Evolutionary conservation across 2,888 invertebrate species (phyloP), one percentile per base, ranked within the genome.

Genomic region (Lottia gigantea): DNA sequence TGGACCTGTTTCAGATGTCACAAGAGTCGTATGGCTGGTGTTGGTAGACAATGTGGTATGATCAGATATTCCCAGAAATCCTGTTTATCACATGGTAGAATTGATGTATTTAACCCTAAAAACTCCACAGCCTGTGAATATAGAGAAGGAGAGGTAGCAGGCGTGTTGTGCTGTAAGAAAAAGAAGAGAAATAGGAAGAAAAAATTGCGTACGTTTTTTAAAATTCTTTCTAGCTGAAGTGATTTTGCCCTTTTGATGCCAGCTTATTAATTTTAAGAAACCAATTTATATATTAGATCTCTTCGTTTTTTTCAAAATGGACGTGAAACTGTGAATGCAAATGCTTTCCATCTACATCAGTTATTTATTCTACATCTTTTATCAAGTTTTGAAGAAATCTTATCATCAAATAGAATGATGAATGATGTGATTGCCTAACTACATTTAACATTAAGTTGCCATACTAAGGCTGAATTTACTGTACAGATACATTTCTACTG

Each of bases 141-240:
- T 75, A 76, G 73, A 45, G 78, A 79, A 46, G 84, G 84, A 8
- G 73, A 78, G 40, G 84, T 84, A 6, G 78, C 86, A 11, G 87
- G 87, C 1, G 85, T 86, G 7, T 71, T 87, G n/a, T 87, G 87
- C 71, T 87, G 87, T 76, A 82, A 79, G 72, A 77, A 76, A 67
- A 75, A 77, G 49, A 76, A 74, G 68, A 75, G 68, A 66, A 64
- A 61, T 25, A 64, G 55, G 45, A 69, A 70, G 31, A 71, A 71
- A 46, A 55, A 55, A 55, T 40, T 40, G 11, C 40, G 40, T 40
- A 40, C 1, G 40, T 40, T 40, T 40, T 3, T 11, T 40, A 8
- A 16, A 6, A 46, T 26, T 61, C 7, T 67, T 46, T 25, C 19
- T 67, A 4, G 4, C 15, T 47, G 12, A 26, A 25, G 12, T 40